phyloP scores from a whole-genome alignment of 2,797 vertebrate species.

The Muraenolepis orangiensis region DNA sequence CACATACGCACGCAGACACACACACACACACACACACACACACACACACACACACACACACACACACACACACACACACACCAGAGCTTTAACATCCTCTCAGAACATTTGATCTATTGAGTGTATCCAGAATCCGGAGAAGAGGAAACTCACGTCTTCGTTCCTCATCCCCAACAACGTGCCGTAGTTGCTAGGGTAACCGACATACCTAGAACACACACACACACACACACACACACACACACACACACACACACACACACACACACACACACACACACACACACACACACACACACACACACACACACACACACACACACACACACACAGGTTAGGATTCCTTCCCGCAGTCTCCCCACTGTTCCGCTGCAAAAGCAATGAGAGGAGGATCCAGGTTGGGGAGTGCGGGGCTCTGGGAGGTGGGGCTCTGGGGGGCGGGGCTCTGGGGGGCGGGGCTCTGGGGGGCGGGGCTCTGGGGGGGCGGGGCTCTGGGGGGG shows the following conservation, averaged over 20 bases:
- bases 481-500: too few species aligned
- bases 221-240: constrained; percentile 20
- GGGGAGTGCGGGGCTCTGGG: too few species aligned
- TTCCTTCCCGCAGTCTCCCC: too few species aligned
- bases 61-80: not conserved
- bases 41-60: not conserved
- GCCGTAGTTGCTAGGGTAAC: constrained; percentile 78
- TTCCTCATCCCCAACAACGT: constrained; percentile 79
- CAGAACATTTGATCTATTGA: too few species aligned
- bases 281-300: constrained; percentile 9
- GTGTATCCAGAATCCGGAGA: too few species aligned
- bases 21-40: constrained; percentile 17
- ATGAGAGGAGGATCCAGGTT: too few species aligned
- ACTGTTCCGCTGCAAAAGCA: too few species aligned
- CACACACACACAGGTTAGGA: too few species aligned
- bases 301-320: constrained; percentile 14
- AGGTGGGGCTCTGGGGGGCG: too few species aligned
- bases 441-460: too few species aligned
- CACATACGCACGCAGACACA: not conserved
- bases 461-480: too few species aligned
- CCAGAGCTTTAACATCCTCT: too few species aligned
- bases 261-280: not conserved
- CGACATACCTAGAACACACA: constrained; percentile 68
- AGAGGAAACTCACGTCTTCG: constrained; percentile 81
- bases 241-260: constrained; percentile 3